Base-by-base conservation (phyloP, 2,113 vertebrate species). In the Laterallus jamaicensis region DNA sequence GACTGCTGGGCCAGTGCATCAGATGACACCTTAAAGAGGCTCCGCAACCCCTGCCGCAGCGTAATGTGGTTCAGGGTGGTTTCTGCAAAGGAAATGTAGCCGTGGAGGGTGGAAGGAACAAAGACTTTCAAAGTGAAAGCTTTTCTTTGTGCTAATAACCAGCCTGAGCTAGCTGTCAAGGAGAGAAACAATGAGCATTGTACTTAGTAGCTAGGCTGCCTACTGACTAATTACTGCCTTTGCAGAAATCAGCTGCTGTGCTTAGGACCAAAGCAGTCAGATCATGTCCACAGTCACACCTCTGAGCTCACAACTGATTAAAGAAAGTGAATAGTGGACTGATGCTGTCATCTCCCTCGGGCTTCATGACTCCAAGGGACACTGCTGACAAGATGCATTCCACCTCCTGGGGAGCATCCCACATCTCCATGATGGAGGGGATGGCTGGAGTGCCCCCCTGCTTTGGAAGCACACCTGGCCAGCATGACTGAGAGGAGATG, bases 371-470 rank as follows among this genome's bases (percentile, higher is more conserved):
- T 63, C n/a, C 49, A 81, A 91, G 15, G 21, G 28, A 63, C 31
- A 15, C 75, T 64, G 52, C 31, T 69, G 19, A 64, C 26, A 52
- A 42, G 47, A 37, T 15, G 5, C 32, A 64, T 32, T 21, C 32
- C 37, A n/a, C 7, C 59, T 24, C 20, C 67, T 50, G 19, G 6
- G 35, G 25, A 69, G 78, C 58, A 55, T 7, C 68, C 25, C 17
- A 11, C 21, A 13, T 50, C 21, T 50, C 32, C 5, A 0, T 31
- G 44, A 16, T 26, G 44, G 5, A 82, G 11, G 13, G 10, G 1
- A 29, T 1, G 4, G 21, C 15, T 25, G 22, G 29, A 62, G 31
- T 2, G 1, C 8, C 2, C 11, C 3, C 25, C 16, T 1, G 4
- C 39, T 80, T 54, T 73, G 19, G 31, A 80, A 20, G 21, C 7